A percentile compares a stretch with the other conserved stretches of the same genome.
Evolutionary conservation across 2,888 invertebrate species (phyloP).

Genomic region (Harpalus rubripes): DNA sequence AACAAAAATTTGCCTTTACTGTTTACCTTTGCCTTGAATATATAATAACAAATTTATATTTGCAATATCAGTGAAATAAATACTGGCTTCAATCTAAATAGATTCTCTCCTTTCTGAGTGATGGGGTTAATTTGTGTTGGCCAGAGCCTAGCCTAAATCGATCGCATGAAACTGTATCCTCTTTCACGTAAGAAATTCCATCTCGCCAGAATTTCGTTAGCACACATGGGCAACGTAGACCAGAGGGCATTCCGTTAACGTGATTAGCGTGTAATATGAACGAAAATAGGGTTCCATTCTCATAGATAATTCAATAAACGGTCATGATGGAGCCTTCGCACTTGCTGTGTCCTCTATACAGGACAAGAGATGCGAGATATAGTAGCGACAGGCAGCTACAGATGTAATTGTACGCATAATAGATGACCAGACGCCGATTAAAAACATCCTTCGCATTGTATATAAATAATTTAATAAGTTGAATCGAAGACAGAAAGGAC

Average conservation of each 20-base stretch:
- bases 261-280: slow-evolving; percentile 53
- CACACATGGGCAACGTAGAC: slow-evolving; percentile 16
- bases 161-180: slow-evolving; percentile 27
- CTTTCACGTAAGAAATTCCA: slow-evolving; percentile 36
- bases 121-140: too few relatives aligned
- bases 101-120: too few relatives aligned
- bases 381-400: background rate
- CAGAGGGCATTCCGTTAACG: slow-evolving; percentile 51
- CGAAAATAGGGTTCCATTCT: slow-evolving; percentile 58
- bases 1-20: too few relatives aligned
- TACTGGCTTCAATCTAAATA: too few relatives aligned
- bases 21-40: too few relatives aligned
- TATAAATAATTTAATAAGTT: slow-evolving; percentile 37
- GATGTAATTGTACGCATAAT: slow-evolving; percentile 43
- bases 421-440: slow-evolving; percentile 49
- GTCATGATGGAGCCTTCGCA: slow-evolving; percentile 43
- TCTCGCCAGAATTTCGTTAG: slow-evolving; percentile 33
- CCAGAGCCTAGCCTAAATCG: background rate
- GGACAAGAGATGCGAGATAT: background rate
- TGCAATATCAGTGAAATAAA: too few relatives aligned
- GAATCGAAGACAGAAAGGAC: background rate
- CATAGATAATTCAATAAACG: slow-evolving; percentile 57
- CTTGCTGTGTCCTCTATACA: slow-evolving; percentile 1
- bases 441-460: slow-evolving; percentile 48
- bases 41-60: too few relatives aligned